Base-by-base conservation (phyloP, 2,888 invertebrate genomes). In the Drosophila demipolita region DNA sequence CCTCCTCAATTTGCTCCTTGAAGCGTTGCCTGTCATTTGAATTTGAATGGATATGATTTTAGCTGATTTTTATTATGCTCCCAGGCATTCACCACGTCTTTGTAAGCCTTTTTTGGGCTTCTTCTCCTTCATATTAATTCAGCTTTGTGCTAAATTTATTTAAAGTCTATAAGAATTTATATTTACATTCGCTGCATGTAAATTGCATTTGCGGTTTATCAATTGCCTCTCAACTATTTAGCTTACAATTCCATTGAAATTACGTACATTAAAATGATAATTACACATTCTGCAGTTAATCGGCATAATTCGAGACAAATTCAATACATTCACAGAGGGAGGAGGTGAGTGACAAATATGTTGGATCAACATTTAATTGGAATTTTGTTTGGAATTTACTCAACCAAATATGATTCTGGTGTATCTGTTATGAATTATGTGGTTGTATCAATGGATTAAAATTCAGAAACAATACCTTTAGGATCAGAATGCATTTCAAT, bases 1-100 rank as follows among this genome's bases (percentile, higher is more conserved):
- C 23, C 15, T 20, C 23, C 36, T 23, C 48, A 23, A 12, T 20
- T 35, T n/a, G 33, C n/a, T 5, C 23, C 49, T n/a, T 61, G 64
- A 45, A 60, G 68, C 73, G 65, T 75, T 68, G 72, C 69, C 49
- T 75, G 78, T 68, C 72, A 86, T 85, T 86, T 85, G 84, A 85
- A 85, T 85, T 88, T 85, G 78, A 88, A 85, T 86, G 87, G 87
- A 85, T 83, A 85, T 88, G 76, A 86, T 88, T 88, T 85, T 83
- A 88, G 83, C 88, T 86, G 84, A 85, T 85, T 85, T 86, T 80
- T 85, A 73, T 82, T 77, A 77, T 66, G 76, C 73, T 83, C 71
- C 70, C 68, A 65, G 75, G 62, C 75, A 74, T 73, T 66, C 40
- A 49, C 32, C 74, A 53, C 67, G 58, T 66, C 73, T 45, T 66